Evolutionary conservation across 1,140 invertebrate genomes (phyloP).

Genomic region (Sinonovacula constricta): DNA sequence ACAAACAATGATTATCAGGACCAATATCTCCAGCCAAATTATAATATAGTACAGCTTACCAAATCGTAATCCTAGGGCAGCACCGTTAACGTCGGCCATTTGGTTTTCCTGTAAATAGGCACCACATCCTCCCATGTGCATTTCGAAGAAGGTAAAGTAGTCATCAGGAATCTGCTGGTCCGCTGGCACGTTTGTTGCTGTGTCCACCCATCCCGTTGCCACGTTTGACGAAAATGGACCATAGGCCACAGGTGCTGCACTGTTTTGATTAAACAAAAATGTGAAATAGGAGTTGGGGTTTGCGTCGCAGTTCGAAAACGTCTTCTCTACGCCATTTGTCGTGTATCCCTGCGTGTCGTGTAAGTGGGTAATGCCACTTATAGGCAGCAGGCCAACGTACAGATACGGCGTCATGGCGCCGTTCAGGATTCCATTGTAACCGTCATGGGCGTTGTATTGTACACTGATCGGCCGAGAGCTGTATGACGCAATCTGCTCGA

Average conservation of each 20-base stretch:
- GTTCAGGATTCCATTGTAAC: slow-evolving; percentile 12
- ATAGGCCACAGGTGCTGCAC: not conserved
- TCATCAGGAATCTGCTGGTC: not conserved
- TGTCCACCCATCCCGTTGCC: slow-evolving; percentile 5
- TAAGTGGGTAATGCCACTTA: not conserved
- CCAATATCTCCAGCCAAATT: no score
- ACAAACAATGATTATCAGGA: no score
- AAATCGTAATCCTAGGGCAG: slow-evolving; percentile 13
- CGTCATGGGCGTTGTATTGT: slow-evolving; percentile 4
- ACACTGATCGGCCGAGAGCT: not conserved
- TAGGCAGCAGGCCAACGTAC: slow-evolving; percentile 6
- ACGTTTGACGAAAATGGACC: not conserved
- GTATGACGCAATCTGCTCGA: slow-evolving; percentile 1
- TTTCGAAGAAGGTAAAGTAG: slow-evolving; percentile 11
- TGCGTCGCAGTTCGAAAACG: slow-evolving; percentile 19
- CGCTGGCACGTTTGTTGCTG: not conserved
- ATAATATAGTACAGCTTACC: no score
- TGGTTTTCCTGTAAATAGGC: not conserved
- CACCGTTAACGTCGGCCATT: slow-evolving; percentile 13
- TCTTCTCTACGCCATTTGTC: slow-evolving; percentile 7
- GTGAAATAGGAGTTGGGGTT: slow-evolving; percentile 26
- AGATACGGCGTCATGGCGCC: slow-evolving; percentile 26
- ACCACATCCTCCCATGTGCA: slow-evolving; percentile 24
- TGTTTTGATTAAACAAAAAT: slow-evolving; percentile 7
- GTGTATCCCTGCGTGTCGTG: slow-evolving; percentile 22